Evolutionary conservation across 2,888 invertebrate species (phyloP), one percentile per base, ranked within the genome.

Genomic region (Xanthia icteritia): DNA sequence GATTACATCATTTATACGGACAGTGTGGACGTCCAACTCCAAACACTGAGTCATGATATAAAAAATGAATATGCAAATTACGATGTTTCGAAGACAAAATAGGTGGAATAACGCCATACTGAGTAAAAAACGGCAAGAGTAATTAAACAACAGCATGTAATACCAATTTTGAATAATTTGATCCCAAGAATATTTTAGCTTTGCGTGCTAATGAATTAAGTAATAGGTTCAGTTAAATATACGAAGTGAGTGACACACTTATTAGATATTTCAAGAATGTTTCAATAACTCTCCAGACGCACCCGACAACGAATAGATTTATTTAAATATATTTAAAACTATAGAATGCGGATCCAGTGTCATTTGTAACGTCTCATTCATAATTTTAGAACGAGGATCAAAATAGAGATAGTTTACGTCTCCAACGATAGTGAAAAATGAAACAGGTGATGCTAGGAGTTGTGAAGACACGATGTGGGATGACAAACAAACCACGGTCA

Each of bases 401-500:
- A 95, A 94, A 95, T 94, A 95, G 92, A 91, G 73, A 90, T 89
- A 87, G 90, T 89, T 89, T 89, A 90, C 90, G 91, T 91, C 90
- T 89, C 89, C 92, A 82, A 90, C 92, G 90, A 93, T 94, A 94
- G 93, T 94, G 93, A 94, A 94, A 95, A 94, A 94, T 94, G 89
- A 94, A 94, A 93, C 95, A 95, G 94, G 94, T 95, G 94, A 94
- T 92, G 91, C 90, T 87, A 86, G 89, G 91, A 90, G 83, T 89
- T 89, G 85, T 90, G 91, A 91, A 92, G 90, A 92, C 92, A 90
- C 89, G 91, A 92, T 91, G 92, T 92, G 91, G 91, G 92, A 93
- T 94, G 94, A 94, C 94, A 94, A 93, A 95, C 92, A 91, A 89
- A 89, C 83, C 78, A 82, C 89, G 93, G 93, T 93, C 93, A 88